Evolutionary conservation across 2,797 vertebrate genomes (phyloP).

Genomic region (Eulemur coronatus): DNA sequence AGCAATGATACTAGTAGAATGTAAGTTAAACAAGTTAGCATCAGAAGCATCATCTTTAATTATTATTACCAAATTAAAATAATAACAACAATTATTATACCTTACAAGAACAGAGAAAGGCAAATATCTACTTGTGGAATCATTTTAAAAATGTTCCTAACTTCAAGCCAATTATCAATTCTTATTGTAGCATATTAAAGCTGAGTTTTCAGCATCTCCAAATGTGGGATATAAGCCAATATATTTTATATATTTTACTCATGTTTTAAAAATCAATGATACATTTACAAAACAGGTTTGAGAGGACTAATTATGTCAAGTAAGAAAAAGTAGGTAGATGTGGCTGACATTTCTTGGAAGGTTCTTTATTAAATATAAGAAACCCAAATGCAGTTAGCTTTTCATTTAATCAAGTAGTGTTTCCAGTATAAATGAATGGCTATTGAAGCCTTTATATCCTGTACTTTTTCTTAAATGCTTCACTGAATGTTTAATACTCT

Average conservation of each 20-base stretch:
- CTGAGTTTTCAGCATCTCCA: conserved; percentile 13
- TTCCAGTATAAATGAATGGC: conserved; percentile 57
- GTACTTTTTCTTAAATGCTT: conserved; percentile 55
- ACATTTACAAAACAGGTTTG: conserved; percentile 8
- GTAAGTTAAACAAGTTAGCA: not conserved
- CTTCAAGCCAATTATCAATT: not conserved
- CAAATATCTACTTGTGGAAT: not conserved
- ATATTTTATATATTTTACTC: conserved; percentile 22
- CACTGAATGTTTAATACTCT: conserved; percentile 68
- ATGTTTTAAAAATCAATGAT: conserved; percentile 44
- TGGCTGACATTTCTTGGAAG: conserved; percentile 48
- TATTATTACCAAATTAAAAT: not conserved
- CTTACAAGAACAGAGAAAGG: not conserved
- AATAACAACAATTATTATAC: not conserved
- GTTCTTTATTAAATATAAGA: conserved; percentile 60
- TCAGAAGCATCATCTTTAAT: not conserved
- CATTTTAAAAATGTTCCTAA: not conserved
- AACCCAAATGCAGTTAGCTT: conserved; percentile 56
- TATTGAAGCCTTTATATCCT: conserved; percentile 62
- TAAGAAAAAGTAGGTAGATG: conserved; percentile 41
- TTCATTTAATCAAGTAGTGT: conserved; percentile 61
- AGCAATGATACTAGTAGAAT: not conserved
- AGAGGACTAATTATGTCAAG: conserved; percentile 33
- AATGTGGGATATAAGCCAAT: not conserved
- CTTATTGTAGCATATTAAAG: not conserved